Conservation (phyloP, 2,113 vertebrate genomes). For the Copsychus sechellarum region DNA sequence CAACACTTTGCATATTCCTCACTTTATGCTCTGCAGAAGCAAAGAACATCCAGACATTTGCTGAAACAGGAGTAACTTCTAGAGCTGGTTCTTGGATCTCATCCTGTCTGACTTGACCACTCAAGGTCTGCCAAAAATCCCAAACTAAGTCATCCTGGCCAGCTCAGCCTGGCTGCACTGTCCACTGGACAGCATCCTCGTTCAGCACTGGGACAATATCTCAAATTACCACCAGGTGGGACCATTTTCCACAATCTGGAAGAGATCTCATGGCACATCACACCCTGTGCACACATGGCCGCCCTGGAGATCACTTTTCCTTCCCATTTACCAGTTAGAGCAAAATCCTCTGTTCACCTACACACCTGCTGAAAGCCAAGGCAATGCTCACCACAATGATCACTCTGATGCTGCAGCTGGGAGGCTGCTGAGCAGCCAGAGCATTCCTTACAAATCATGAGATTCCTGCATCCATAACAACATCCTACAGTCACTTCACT, state of each 20-base stretch:
- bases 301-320: neutral
- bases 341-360: neutral
- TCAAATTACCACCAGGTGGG: slow-evolving; percentile 46
- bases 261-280: neutral
- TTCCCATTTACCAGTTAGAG: neutral
- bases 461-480: neutral
- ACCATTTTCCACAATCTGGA: neutral
- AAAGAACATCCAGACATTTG: neutral
- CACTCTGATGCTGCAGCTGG: accelerated
- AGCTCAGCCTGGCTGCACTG: accelerated
- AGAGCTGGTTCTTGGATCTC: neutral
- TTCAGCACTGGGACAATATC: neutral
- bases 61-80: neutral
- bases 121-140: neutral
- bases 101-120: accelerated
- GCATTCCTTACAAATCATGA: neutral
- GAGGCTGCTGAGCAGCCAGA: neutral
- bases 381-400: neutral
- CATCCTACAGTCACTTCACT: neutral
- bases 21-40: neutral
- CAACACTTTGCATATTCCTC: neutral
- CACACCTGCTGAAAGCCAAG: neutral
- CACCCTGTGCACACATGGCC: neutral
- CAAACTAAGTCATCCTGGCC: neutral
- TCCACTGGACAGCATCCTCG: neutral